Evolutionary conservation across 2,888 invertebrate genomes (phyloP), one percentile per base, ranked within the genome.

Genomic region (Mallateleia sp.): DNA sequence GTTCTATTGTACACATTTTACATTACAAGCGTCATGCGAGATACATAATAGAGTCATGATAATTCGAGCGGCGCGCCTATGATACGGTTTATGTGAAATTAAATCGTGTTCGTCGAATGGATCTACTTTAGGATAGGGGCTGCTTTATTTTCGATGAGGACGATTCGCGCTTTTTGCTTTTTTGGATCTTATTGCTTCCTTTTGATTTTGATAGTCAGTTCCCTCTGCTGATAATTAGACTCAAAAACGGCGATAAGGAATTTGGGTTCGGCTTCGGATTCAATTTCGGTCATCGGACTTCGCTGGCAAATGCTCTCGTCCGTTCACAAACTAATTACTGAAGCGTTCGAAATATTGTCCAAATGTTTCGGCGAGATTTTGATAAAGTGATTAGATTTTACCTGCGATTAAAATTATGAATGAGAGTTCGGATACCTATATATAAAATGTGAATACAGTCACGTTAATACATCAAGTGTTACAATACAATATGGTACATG

Each of bases 91-190:
- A 66, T 64, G 47, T 64, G 77, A 83, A 45, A 80, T 50, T 62
- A 77, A 74, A 69, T 85, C 54, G 62, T 74, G 60, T 79, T 88
- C 79, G 82, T 77, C 69, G 81, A 80, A 88, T 92, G 91, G 92
- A 94, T 93, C 92, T 93, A 93, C 93, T 92, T 91, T 91, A 90
- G 92, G 91, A 92, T 91, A 81, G 91, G 92, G 54, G 69, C 28
- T 69, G 28, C 22, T 79, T 79, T 62, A 15, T 42, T 50, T 71
- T 58, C 52, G 52, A 71, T 60, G 67, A 15, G 28, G 18, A 38
- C 45, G 45, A 8, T 60, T 45, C 32, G 50, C 52, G 38, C 15
- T 50, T 7, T 34, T n/a, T 38, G 15, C 34, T 5, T 45, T 15
- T 32, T 5, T 9, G 32, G 9, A 32, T 32, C 32, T 32, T 9